These are phyloP conservation scores for Ictidomys tridecemlineatus DNA, from an alignment of 2,113 vertebrate species.

Conservation along the genomic window DNA sequence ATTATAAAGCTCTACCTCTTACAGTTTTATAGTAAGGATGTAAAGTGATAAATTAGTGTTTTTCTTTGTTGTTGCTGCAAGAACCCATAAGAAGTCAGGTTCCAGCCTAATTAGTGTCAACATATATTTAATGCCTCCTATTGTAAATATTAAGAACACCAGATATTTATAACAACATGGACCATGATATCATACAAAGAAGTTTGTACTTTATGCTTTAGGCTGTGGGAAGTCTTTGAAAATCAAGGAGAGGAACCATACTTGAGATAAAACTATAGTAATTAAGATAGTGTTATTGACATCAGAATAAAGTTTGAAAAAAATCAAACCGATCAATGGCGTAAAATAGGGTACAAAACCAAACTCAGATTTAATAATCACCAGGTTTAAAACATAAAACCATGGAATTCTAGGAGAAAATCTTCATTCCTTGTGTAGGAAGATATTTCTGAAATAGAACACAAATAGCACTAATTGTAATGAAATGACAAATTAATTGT, in stretches of 20 bases:
- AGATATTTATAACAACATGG: slow-evolving; percentile 29
- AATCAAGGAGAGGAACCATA: neutral
- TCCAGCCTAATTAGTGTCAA: neutral
- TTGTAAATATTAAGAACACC: neutral
- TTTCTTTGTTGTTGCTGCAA: neutral
- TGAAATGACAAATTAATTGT: neutral
- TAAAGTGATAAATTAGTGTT: neutral
- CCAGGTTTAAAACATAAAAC: slow-evolving; percentile 36
- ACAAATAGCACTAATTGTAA: neutral
- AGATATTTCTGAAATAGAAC: slow-evolving; percentile 54
- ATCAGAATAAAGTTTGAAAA: neutral
- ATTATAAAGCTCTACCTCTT: neutral
- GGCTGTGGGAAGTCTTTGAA: slow-evolving; percentile 11
- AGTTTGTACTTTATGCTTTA: neutral
- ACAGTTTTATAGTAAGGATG: neutral
- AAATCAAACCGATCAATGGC: neutral
- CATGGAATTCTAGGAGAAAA: neutral
- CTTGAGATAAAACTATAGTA: slow-evolving; percentile 14
- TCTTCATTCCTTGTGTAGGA: neutral
- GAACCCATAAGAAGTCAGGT: neutral
- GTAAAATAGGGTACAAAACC: neutral
- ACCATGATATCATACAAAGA: neutral
- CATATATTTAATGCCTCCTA: slow-evolving; percentile 10
- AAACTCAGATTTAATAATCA: neutral
- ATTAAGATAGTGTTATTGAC: neutral